phyloP scores from a whole-genome alignment of 2,888 invertebrate species.

The Salticus scenicus region DNA sequence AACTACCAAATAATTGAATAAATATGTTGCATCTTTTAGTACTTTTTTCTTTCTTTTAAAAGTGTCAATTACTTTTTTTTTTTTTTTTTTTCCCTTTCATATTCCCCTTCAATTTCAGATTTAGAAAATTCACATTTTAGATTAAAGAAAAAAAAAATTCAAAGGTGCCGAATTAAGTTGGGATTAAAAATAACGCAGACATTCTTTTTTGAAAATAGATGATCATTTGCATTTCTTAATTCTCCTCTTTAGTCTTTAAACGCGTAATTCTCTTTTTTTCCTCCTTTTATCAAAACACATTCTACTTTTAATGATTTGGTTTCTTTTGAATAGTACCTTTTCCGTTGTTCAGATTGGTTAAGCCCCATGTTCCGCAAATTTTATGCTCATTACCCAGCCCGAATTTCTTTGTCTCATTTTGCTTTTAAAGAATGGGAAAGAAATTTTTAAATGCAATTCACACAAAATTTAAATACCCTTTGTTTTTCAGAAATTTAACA shows the following conservation, averaged over 20 bases:
- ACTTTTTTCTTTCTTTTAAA: too few relatives aligned
- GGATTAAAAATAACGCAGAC: neutral
- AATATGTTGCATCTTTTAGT: too few relatives aligned
- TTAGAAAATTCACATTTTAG: neutral
- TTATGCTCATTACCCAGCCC: neutral
- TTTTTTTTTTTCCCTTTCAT: too few relatives aligned
- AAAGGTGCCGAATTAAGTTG: neutral
- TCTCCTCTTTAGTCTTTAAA: neutral
- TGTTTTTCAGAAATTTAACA: neutral
- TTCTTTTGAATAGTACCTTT: neutral
- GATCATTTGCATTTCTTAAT: constrained; percentile 16
- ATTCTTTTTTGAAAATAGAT: neutral
- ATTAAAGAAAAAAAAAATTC: too few relatives aligned
- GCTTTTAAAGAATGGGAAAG: neutral
- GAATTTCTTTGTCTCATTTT: neutral
- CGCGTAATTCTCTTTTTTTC: neutral
- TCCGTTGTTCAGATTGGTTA: neutral
- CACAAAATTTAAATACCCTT: neutral
- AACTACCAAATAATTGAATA: too few relatives aligned
- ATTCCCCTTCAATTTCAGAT: constrained; percentile 11
- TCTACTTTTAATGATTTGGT: neutral
- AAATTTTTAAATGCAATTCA: too few relatives aligned
- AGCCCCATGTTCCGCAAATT: neutral
- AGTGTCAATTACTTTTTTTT: too few relatives aligned
- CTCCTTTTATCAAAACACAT: neutral